Percentiles rank a stretch among this genome's conserved stretches.
Conservation (phyloP, 2,888 invertebrate genomes). For the Lasioglossum zephyrum region DNA sequence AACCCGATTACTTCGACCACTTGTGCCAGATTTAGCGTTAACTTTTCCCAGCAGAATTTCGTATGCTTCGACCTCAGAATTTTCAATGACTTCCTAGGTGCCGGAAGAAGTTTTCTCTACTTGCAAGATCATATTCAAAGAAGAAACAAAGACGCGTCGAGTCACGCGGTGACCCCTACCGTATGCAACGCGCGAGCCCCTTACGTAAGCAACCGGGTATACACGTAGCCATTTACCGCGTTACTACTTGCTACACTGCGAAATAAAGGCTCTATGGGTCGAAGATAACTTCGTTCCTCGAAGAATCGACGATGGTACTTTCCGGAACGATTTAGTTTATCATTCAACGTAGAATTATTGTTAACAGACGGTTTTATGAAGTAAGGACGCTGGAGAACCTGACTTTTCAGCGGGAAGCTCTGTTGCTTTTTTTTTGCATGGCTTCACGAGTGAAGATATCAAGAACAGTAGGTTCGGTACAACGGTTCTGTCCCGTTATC, state of each 20-base stretch:
- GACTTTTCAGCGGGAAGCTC: background rate
- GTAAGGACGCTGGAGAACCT: too few relatives aligned
- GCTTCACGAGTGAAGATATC: background rate
- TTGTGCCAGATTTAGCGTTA: too few relatives aligned
- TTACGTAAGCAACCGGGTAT: background rate
- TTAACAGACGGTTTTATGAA: background rate
- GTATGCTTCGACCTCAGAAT: too few relatives aligned
- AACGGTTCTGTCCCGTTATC: background rate
- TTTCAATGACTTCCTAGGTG: background rate
- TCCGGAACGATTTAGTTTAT: background rate
- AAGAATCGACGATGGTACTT: too few relatives aligned
- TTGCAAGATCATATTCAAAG: background rate
- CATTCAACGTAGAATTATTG: background rate
- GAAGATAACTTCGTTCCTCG: background rate
- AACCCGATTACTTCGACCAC: too few relatives aligned
- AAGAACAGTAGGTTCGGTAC: background rate
- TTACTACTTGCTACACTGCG: background rate
- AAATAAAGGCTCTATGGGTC: background rate
- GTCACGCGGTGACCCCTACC: background rate
- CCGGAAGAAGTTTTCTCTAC: background rate
- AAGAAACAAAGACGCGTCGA: background rate
- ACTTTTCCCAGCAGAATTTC: too few relatives aligned
- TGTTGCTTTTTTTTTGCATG: background rate
- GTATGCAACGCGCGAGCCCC: background rate
- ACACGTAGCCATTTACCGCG: background rate